Percentiles rank a stretch among this genome's conserved stretches.
phyloP scores from a whole-genome alignment of 1,140 invertebrate species.

The Conus ventricosus region DNA sequence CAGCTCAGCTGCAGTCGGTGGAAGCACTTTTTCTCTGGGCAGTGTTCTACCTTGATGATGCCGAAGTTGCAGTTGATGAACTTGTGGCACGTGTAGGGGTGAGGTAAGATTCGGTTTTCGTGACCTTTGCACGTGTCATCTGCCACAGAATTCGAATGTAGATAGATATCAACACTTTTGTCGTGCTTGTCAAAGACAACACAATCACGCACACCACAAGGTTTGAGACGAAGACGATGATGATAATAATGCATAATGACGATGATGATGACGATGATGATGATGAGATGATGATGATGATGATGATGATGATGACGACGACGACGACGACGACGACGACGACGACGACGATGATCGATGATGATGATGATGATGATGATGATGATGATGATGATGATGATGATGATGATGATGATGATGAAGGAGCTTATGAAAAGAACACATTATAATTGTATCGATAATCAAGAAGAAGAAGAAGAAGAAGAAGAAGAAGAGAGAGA shows the following conservation, averaged over 20 bases:
- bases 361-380: too few species aligned
- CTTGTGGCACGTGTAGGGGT: slow-evolving; percentile 31
- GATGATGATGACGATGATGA: background rate
- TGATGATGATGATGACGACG: background rate
- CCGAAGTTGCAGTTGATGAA: slow-evolving; percentile 34
- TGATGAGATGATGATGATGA: background rate
- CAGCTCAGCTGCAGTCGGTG: slow-evolving; percentile 31
- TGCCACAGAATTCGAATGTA: background rate
- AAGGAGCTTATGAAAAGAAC: background rate
- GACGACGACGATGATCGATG: too few species aligned
- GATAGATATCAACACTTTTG: too few species aligned
- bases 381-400: too few species aligned
- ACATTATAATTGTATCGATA: too few species aligned
- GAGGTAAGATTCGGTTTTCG: slow-evolving; percentile 31
- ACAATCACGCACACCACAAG: too few species aligned
- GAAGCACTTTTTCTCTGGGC: slow-evolving; percentile 31
- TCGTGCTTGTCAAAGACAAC: too few species aligned
- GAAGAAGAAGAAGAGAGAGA: background rate
- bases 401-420: background rate
- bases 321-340: background rate
- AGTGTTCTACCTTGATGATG: slow-evolving; percentile 22
- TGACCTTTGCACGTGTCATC: slow-evolving; percentile 26
- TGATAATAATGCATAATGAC: too few species aligned
- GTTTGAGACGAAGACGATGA: background rate
- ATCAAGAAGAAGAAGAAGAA: background rate